Base-by-base conservation (phyloP, 2,888 invertebrate genomes). In the Xylota segnis region DNA sequence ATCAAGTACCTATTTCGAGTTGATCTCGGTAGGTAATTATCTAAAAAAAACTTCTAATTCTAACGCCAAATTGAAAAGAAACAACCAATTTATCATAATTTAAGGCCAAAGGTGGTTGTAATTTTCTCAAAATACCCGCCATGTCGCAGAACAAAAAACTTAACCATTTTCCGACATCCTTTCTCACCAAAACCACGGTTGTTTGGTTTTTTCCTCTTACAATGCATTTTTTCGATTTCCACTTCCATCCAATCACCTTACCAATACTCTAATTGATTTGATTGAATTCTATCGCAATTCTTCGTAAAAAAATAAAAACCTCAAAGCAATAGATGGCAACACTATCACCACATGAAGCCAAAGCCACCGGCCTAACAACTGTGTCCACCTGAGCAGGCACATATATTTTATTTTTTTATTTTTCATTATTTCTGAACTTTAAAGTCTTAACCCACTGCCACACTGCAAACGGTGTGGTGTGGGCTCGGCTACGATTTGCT, bases 371-470 rank as follows among this genome's bases (percentile, higher is more conserved):
- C 79, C 78, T 75, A 63, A 75, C 37, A 68, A 56, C 29, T 58
- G 40, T 34, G 27, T 59, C 40, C 18, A 34, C 43, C 52, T 23
- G 27, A 10, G 47, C 27, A 37, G 23, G 2, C 3, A 47, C 32
- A 65, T 10, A 9, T 47, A 52, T 66, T 54, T 47, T 47, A n/a
- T n/a, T n/a, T 65, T 65, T 65, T 18, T 52, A 61, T 63, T 68
- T 63, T 54, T 47, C 32, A 70, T 59, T 59, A 56, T 54, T 71
- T 54, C 65, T 84, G 84, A 84, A 84, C 84, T 84, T 84, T 84
- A 84, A 76, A 84, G 70, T 76, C 79, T 75, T 84, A 81, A 84
- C 84, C 84, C 71, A 84, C 84, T 84, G 75, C 81, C 84, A 81
- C 59, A 84, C 50, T 79, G 43, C 14, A 2, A 32, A 47, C 10